Evolutionary conservation across 2,113 vertebrate genomes (phyloP), one percentile per base, ranked within the genome.

Genomic region (Thunnus thynnus): DNA sequence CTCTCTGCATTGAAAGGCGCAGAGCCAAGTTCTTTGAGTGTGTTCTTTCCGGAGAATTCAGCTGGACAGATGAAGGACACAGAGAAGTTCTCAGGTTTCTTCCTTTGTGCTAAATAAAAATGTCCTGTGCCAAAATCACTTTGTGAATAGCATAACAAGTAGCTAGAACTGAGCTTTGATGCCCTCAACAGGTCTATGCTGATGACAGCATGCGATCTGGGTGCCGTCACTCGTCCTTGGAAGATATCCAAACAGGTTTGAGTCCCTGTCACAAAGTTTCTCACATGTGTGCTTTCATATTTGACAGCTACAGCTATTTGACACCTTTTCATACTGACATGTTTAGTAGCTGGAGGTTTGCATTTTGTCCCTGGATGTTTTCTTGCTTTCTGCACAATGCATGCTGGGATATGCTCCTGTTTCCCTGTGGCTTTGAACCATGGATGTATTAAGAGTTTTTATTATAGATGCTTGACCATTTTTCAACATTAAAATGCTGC

Each of bases 181-280:
- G 51, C 68, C 44, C 46, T 83, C 47, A 62, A 94, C 96, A 99
- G 98, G 95, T 99, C 98, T 87, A 99, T 99, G 98, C 94, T 99
- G 95, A 99, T 99, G 98, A 99, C 98, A 92, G 97, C 97, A 46
- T 98, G 97, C 89, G 98, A 99, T 95, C 96, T 99, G 94, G 98
- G 98, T 82, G 98, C 98, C 17, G 98, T 97, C 93, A 99, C 98
- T 90, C 97, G 98, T 92, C 98, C 98, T 51, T 99, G 98, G 98
- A 96, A 98, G 94, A 98, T 99, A 93, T 99, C 98, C 16, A 98
- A 97, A 96, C 97, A 99, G 97, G 98, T 98, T 89, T 95, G 95
- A 74, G n/a, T 20, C 3, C 1, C 52, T 55, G 8, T 68, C n/a
- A 44, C 36, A 17, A 56, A 30, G 6, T 22, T 65, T 18, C 9